Evolutionary conservation across 2,888 invertebrate species (phyloP).

Genomic region (Ecdyonurus torrentis): DNA sequence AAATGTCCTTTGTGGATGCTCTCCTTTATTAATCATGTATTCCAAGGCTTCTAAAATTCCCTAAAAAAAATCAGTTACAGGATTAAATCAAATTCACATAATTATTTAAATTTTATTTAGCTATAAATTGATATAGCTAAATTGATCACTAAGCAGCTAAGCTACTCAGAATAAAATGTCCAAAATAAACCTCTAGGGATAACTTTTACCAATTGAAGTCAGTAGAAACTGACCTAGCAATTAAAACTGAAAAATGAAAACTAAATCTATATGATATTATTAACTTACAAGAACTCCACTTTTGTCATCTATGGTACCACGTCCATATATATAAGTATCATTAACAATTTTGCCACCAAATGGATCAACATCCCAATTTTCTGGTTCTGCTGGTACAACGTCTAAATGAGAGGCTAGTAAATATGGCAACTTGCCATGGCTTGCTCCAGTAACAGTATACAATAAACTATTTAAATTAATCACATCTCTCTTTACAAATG

Average conservation of each 20-base stretch:
- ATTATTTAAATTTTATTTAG: not conserved
- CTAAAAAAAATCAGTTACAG: constrained; percentile 17
- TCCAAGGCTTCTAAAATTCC: constrained; percentile 30
- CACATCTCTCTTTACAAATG: constrained; percentile 18
- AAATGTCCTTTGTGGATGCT: constrained; percentile 26
- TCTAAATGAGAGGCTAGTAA: constrained; percentile 31
- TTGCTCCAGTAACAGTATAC: constrained; percentile 25
- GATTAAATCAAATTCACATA: not conserved
- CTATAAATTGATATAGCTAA: not conserved
- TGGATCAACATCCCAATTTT: constrained; percentile 23
- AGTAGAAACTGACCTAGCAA: no score
- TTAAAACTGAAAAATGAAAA: constrained; percentile 5
- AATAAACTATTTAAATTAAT: constrained; percentile 27
- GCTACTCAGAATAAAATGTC: no score
- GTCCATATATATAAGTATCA: constrained; percentile 25
- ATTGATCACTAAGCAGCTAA: no score
- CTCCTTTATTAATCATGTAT: constrained; percentile 22
- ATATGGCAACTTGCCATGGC: constrained; percentile 24
- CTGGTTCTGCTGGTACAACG: constrained; percentile 27
- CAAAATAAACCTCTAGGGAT: no score
- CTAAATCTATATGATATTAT: no score
- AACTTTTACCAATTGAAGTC: no score
- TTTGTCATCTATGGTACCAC: constrained; percentile 33
- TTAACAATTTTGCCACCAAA: constrained; percentile 26
- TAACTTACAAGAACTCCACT: constrained; percentile 27